A percentile compares a stretch with the other conserved stretches of the same genome.
These are phyloP conservation scores for Taxidea taxus DNA, from an alignment of 2,113 vertebrate genomes.

Conservation along the genomic window DNA sequence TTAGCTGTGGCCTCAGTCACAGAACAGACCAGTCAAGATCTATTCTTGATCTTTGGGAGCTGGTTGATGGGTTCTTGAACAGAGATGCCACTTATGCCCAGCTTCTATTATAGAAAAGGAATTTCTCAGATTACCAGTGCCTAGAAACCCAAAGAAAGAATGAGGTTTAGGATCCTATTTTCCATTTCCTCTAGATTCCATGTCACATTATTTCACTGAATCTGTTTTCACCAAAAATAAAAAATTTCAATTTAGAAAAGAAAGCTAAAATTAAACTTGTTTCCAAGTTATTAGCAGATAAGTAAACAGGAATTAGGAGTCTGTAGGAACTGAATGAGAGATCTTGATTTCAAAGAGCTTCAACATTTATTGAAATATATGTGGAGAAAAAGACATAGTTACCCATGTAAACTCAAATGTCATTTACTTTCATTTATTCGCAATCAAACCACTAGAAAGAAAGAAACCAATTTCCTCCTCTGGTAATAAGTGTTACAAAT, in stretches of 20 bases:
- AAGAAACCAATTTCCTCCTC: background rate
- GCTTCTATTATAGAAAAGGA: background rate
- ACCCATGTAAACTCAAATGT: background rate
- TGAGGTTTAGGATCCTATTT: background rate
- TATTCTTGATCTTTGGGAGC: background rate
- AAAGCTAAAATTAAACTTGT: constrained; percentile 34
- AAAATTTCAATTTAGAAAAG: background rate
- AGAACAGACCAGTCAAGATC: too few species aligned
- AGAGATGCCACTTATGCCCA: background rate
- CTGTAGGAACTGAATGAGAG: background rate
- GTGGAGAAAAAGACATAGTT: background rate
- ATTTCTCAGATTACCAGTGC: background rate
- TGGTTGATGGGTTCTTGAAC: background rate
- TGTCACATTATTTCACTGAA: background rate
- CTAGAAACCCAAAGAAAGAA: background rate
- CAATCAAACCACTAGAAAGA: background rate
- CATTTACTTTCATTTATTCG: constrained; percentile 16
- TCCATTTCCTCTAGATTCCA: background rate
- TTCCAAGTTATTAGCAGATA: constrained; percentile 10
- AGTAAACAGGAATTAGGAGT: background rate
- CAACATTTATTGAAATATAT: background rate
- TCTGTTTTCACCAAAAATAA: constrained; percentile 12
- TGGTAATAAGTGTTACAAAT: constrained; percentile 2
- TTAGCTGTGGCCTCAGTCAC: background rate
- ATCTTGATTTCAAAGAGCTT: constrained; percentile 15